Conservation (phyloP, 2,113 vertebrate species). For the Vombatus ursinus region DNA sequence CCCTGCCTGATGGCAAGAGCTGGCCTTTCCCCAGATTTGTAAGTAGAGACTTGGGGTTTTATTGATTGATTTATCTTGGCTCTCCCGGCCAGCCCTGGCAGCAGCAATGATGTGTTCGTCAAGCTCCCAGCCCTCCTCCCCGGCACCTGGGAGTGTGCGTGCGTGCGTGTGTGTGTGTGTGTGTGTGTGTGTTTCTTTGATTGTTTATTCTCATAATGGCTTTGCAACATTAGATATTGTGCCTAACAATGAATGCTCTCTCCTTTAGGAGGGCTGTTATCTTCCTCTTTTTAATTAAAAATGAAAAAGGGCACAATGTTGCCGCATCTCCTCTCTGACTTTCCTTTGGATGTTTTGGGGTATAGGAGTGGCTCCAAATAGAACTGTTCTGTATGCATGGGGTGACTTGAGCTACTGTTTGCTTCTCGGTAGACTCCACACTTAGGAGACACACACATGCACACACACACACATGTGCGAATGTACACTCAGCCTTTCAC, state of each 20-base stretch:
- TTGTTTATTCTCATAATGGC: conserved; percentile 45
- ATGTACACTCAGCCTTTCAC: no score
- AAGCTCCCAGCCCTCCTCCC: background rate
- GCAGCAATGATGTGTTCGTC: background rate
- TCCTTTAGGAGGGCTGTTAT: conserved; percentile 9
- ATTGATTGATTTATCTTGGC: background rate
- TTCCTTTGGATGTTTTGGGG: conserved; percentile 47
- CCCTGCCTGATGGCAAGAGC: background rate
- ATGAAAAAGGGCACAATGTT: conserved; percentile 1
- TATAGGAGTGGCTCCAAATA: conserved; percentile 15
- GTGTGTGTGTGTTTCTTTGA: conserved; percentile 32
- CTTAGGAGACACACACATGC: no score
- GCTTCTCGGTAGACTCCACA: conserved; percentile 53
- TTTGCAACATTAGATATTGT: background rate
- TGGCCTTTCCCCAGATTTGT: background rate
- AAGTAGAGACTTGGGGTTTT: background rate
- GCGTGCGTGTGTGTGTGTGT: background rate
- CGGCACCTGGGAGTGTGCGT: no score
- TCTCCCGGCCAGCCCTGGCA: background rate
- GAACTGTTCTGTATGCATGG: conserved; percentile 54
- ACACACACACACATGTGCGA: no score
- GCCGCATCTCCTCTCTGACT: conserved; percentile 41
- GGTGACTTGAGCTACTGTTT: conserved; percentile 62
- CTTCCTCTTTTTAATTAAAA: conserved; percentile 57
- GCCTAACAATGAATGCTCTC: conserved; percentile 32